Percentiles rank a stretch among this genome's conserved stretches.
Evolutionary conservation across 1,140 invertebrate species (phyloP).

Genomic region (Calephelis virginiensis): DNA sequence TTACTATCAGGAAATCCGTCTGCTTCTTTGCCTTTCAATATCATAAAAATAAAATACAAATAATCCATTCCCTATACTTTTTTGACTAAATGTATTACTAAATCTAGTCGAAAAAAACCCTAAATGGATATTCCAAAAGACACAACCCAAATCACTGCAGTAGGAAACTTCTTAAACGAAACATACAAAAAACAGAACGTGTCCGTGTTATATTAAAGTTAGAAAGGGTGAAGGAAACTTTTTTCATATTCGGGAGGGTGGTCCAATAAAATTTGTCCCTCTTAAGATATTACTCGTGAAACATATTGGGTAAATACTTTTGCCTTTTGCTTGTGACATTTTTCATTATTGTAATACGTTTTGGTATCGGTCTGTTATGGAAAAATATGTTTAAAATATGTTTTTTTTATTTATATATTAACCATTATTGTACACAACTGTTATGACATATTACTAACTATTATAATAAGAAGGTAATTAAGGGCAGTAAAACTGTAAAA

Average conservation of each 20-base stretch:
- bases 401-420: no score
- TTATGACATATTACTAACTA: no score
- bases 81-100: no score
- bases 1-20: no score
- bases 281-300: constrained; percentile 13
- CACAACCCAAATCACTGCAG: background rate
- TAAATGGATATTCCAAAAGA: background rate
- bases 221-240: constrained; percentile 6
- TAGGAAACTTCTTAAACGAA: constrained; percentile 3
- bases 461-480: no score
- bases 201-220: background rate
- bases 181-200: background rate
- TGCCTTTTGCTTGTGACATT: background rate
- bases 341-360: constrained; percentile 9
- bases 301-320: constrained; percentile 14
- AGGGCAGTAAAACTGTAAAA: no score
- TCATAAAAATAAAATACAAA: no score
- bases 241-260: constrained; percentile 9
- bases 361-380: background rate
- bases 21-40: no score
- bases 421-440: no score
- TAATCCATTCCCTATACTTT: no score
- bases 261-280: constrained; percentile 9
- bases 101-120: background rate
- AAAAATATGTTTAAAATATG: no score